Conservation (phyloP, 1,140 invertebrate species). For the Eulimnadia texana region DNA sequence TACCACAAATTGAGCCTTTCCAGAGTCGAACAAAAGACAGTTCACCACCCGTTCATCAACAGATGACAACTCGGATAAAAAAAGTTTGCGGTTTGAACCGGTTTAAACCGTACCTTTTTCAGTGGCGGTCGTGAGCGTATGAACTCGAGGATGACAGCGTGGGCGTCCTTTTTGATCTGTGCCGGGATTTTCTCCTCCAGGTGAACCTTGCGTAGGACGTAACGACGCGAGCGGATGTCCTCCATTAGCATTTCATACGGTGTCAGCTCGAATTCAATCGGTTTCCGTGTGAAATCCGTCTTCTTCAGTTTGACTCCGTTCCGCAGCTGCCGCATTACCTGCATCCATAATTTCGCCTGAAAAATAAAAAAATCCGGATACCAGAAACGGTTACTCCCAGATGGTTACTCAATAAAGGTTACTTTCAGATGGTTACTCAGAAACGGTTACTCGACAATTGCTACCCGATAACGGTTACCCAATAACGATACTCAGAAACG, state of each 20-base stretch:
- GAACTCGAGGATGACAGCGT: conserved; percentile 88
- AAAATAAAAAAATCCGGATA: no score
- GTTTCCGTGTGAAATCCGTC: conserved; percentile 37
- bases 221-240: conserved; percentile 76
- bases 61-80: background rate
- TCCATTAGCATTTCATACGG: conserved; percentile 95
- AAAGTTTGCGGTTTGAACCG: conserved; percentile 2
- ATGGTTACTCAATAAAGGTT: conserved; percentile 3
- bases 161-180: conserved; percentile 80
- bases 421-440: background rate
- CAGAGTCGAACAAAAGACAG: background rate
- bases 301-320: conserved; percentile 85
- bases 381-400: no score
- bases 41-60: no score
- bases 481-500: no score
- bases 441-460: background rate
- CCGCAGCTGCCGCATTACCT: conserved; percentile 75
- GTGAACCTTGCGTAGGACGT: conserved; percentile 47
- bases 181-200: conserved; percentile 65
- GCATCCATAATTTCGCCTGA: conserved; percentile 92
- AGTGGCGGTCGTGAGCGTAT: conserved; percentile 86
- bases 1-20: background rate
- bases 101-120: conserved; percentile 56
- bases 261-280: conserved; percentile 82
- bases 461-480: no score